Evolutionary conservation across 2,888 invertebrate species (phyloP).

Genomic region (Drosophila cyrtoloma): DNA sequence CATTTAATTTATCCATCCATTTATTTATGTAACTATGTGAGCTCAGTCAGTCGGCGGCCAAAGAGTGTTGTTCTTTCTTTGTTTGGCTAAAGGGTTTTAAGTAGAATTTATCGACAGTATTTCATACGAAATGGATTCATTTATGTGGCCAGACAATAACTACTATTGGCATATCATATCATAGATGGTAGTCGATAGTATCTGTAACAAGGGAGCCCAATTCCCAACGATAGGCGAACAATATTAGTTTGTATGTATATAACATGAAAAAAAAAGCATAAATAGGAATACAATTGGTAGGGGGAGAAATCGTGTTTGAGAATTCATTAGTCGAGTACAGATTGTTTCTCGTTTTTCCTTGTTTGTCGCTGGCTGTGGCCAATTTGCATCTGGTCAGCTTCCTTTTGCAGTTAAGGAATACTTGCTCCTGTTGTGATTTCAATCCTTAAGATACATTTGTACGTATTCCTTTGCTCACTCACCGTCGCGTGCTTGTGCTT

Average conservation of each 20-base stretch:
- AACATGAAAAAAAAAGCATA: not conserved
- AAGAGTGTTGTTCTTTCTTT: not conserved
- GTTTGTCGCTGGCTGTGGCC: not conserved
- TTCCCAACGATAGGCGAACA: not conserved
- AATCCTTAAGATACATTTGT: conserved; percentile 44
- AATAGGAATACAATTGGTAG: not conserved
- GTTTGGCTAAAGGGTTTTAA: not conserved
- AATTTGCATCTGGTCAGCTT: conserved; percentile 37
- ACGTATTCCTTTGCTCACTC: not conserved
- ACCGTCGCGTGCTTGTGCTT: conserved; percentile 63
- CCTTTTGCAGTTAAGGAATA: conserved; percentile 26
- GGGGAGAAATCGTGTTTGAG: not conserved
- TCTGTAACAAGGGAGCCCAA: no score
- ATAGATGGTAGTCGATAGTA: not conserved
- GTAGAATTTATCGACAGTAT: not conserved
- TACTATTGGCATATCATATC: not conserved
- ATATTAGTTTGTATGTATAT: not conserved
- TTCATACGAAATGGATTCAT: not conserved
- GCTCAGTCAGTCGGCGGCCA: not conserved
- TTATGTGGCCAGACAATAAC: not conserved
- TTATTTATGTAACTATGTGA: not conserved
- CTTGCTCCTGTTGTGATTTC: not conserved
- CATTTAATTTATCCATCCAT: no score
- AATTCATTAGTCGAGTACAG: conserved; percentile 69
- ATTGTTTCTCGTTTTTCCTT: conserved; percentile 50